Evolutionary conservation across 30 jellyfish, hydroid and myxozoan genomes (phyloP).

Genomic region (Euphysa ruthae): DNA sequence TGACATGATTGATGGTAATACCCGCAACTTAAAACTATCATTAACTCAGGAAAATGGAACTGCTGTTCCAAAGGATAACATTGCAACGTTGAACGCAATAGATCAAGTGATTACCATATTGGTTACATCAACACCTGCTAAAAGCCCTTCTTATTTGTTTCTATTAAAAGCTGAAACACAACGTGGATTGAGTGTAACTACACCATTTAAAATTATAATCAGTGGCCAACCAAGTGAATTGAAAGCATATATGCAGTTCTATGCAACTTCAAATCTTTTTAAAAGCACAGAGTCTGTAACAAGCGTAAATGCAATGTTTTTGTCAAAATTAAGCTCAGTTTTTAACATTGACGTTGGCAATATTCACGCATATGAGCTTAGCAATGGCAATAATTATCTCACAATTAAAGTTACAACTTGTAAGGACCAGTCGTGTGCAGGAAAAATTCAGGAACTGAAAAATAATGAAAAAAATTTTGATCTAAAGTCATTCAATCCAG

Average conservation of each 20-base stretch:
- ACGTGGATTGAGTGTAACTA: conserved; percentile 52
- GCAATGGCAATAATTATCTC: background rate
- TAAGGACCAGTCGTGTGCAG: background rate
- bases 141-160: background rate
- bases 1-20: conserved; percentile 70
- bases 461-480: background rate
- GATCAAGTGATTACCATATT: conserved; percentile 28
- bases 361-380: background rate
- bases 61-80: conserved; percentile 38
- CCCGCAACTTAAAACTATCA: conserved; percentile 40
- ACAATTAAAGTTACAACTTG: background rate
- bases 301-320: background rate
- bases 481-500: conserved; percentile 2
- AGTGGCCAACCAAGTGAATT: conserved; percentile 5
- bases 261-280: background rate
- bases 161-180: conserved; percentile 49
- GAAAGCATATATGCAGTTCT: background rate
- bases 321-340: background rate
- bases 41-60: conserved; percentile 31
- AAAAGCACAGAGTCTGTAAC: background rate
- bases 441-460: background rate
- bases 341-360: background rate
- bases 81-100: conserved; percentile 46
- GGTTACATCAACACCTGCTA: background rate
- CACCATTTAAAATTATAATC: conserved; percentile 24